Evolutionary conservation across 2,888 invertebrate genomes (phyloP).

Genomic region (Drepana falcataria): DNA sequence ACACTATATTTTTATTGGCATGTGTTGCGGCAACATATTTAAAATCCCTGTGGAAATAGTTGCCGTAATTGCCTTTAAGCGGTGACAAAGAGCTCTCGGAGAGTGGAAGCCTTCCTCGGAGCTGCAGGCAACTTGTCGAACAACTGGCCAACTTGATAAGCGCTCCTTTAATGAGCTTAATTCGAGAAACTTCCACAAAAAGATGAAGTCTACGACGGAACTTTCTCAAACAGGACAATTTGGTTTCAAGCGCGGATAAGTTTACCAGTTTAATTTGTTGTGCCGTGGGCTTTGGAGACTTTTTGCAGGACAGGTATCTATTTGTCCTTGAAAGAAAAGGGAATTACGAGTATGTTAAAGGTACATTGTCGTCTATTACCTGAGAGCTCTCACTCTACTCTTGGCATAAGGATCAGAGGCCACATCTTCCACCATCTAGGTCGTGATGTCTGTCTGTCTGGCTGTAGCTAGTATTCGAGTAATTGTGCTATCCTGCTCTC

Average conservation of each 20-base stretch:
- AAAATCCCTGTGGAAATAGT: not conserved
- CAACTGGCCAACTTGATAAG: slow-evolving; percentile 2
- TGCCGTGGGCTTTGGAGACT: not conserved
- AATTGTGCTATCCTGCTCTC: no score
- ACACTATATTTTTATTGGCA: no score
- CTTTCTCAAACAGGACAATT: not conserved
- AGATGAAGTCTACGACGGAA: slow-evolving; percentile 1
- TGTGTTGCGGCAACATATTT: not conserved
- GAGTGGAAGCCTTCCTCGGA: not conserved
- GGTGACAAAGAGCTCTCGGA: not conserved
- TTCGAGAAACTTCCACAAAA: slow-evolving; percentile 55
- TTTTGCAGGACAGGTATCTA: not conserved
- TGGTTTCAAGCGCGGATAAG: not conserved
- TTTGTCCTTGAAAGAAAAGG: not conserved
- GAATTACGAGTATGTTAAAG: no score
- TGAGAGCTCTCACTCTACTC: no score
- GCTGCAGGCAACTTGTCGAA: slow-evolving; percentile 1
- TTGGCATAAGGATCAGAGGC: no score
- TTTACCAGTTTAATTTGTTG: not conserved
- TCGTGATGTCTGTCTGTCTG: no score
- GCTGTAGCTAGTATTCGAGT: no score
- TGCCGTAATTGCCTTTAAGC: not conserved
- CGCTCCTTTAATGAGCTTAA: slow-evolving; percentile 52
- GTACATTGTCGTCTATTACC: no score
- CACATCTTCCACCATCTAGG: no score